These are phyloP conservation scores for Spondyliosoma cantharus DNA, from an alignment of 2,797 vertebrate genomes.

Conservation along the genomic window DNA sequence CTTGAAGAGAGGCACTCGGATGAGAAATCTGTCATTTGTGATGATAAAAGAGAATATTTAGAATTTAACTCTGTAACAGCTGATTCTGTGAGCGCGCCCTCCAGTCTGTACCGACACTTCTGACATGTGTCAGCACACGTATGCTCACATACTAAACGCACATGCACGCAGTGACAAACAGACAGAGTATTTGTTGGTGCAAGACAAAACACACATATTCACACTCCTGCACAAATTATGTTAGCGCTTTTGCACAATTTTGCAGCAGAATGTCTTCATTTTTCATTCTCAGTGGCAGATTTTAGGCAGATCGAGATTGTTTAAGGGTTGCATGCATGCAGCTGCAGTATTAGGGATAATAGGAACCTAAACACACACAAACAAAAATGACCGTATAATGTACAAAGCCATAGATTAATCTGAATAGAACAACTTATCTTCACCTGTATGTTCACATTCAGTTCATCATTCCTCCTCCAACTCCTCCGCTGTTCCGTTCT, in stretches of 20 bases:
- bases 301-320: slow-evolving; percentile 66
- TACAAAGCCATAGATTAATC: slow-evolving; percentile 32
- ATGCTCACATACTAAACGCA: not conserved
- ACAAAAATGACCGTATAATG: not conserved
- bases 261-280: slow-evolving; percentile 22
- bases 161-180: slow-evolving; percentile 16
- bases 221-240: not conserved
- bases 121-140: slow-evolving; percentile 32
- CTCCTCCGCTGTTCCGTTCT: not conserved
- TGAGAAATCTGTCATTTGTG: slow-evolving; percentile 68
- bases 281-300: slow-evolving; percentile 58
- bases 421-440: slow-evolving; percentile 14
- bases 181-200: slow-evolving; percentile 3
- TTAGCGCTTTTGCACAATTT: slow-evolving; percentile 27
- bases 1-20: slow-evolving; percentile 61
- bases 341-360: slow-evolving; percentile 52
- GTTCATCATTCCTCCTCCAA: not conserved
- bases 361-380: slow-evolving; percentile 7
- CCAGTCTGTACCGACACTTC: slow-evolving; percentile 13
- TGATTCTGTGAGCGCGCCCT: slow-evolving; percentile 36
- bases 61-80: slow-evolving; percentile 46
- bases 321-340: slow-evolving; percentile 42
- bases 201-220: not conserved
- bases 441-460: slow-evolving; percentile 27
- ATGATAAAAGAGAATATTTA: slow-evolving; percentile 75